These are phyloP conservation scores for Corythoichthys intestinalis DNA, from an alignment of 2,113 vertebrate genomes.

Conservation along the genomic window DNA sequence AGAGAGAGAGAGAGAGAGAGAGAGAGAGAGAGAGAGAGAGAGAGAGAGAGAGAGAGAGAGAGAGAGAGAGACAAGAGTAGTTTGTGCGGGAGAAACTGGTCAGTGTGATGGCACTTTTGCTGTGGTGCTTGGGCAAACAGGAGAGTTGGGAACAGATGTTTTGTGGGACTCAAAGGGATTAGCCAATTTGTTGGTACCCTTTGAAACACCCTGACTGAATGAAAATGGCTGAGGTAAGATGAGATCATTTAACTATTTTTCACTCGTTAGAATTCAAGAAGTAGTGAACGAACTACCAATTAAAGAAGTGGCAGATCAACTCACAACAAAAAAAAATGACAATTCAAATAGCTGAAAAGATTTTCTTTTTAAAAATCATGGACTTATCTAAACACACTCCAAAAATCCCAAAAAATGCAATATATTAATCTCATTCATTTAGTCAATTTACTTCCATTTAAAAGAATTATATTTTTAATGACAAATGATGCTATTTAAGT, in stretches of 20 bases:
- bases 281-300: no score
- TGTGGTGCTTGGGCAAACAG: conserved; percentile 80
- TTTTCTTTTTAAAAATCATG: no score
- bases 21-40: conserved; percentile 17
- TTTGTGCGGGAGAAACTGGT: conserved; percentile 20
- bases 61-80: conserved; percentile 19
- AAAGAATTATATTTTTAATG: no score
- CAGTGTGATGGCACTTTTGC: conserved; percentile 80
- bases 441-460: no score
- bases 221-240: conserved; percentile 95
- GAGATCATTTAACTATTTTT: conserved; percentile 20
- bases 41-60: conserved; percentile 10
- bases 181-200: conserved; percentile 77
- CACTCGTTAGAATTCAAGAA: not conserved
- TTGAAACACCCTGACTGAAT: conserved; percentile 75
- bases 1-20: not conserved
- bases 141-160: conserved; percentile 79
- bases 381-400: no score
- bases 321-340: no score
- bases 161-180: conserved; percentile 80
- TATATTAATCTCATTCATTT: no score
- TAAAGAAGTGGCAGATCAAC: no score
- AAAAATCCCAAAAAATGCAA: no score
- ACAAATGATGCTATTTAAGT: no score
- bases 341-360: no score